Conservation (phyloP, 2,888 invertebrate species). For the Synanthedon andrenaeformis region DNA sequence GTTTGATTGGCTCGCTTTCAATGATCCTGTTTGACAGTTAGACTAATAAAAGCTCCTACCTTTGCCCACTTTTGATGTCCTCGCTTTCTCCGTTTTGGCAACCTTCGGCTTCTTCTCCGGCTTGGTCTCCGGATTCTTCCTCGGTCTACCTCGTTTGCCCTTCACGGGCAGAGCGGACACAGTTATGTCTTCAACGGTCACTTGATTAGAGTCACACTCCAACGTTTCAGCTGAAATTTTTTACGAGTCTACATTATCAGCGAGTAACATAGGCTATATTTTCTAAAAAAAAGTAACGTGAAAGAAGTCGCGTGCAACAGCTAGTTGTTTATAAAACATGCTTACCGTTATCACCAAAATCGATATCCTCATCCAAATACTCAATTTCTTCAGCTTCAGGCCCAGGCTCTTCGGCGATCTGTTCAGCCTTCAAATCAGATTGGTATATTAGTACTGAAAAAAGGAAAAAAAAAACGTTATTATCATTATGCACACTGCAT, state of each 20-base stretch:
- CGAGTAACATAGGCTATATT: too few relatives aligned
- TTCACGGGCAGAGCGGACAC: constrained; percentile 29
- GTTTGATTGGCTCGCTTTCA: too few relatives aligned
- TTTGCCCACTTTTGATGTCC: constrained; percentile 30
- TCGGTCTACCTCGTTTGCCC: constrained; percentile 33
- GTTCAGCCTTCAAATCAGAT: constrained; percentile 35
- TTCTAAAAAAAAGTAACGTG: too few relatives aligned
- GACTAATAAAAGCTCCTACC: constrained; percentile 29
- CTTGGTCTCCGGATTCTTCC: constrained; percentile 26
- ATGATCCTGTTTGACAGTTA: too few relatives aligned
- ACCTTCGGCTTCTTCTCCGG: constrained; percentile 26
- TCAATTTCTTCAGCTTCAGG: constrained; percentile 35
- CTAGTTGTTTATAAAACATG: not conserved
- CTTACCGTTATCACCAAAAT: not conserved
- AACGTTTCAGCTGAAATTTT: not conserved
- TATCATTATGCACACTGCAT: not conserved
- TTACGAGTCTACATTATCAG: too few relatives aligned
- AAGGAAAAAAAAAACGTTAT: not conserved
- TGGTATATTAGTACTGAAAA: constrained; percentile 34
- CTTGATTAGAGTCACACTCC: constrained; percentile 4
- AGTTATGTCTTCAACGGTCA: constrained; percentile 24
- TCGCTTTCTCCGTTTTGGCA: constrained; percentile 21
- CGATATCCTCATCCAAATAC: constrained; percentile 25
- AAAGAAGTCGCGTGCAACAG: too few relatives aligned
- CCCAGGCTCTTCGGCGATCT: not conserved